phyloP scores from a whole-genome alignment of 2,888 invertebrate genomes.

The Copidosoma aretas region DNA sequence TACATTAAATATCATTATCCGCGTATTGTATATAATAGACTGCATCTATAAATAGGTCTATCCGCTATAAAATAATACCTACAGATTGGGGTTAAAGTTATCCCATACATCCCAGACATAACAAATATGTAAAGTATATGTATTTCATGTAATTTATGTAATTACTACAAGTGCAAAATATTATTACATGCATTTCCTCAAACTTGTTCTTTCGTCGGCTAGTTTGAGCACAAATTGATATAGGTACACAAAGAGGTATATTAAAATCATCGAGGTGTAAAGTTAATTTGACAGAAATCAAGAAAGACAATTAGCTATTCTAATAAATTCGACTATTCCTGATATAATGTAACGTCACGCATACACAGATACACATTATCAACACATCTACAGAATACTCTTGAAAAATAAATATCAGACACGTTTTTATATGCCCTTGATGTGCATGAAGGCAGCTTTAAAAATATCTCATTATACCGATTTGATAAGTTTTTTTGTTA shows the following conservation, averaged over 20 bases:
- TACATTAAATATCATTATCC: slow-evolving; percentile 23
- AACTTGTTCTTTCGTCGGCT: slow-evolving; percentile 7
- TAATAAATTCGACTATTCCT: slow-evolving; percentile 34
- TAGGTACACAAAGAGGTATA: neutral
- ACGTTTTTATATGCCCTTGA: slow-evolving; percentile 2
- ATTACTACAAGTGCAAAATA: neutral
- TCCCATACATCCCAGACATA: slow-evolving; percentile 4
- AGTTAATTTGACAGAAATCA: neutral
- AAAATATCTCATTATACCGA: slow-evolving; percentile 25
- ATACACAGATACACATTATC: neutral
- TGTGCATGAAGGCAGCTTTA: slow-evolving; percentile 9
- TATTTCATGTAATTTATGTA: neutral
- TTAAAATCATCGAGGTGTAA: slow-evolving; percentile 14
- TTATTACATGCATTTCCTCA: slow-evolving; percentile 4
- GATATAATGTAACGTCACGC: slow-evolving; percentile 22
- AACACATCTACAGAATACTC: neutral
- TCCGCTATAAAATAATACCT: slow-evolving; percentile 19
- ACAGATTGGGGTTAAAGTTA: neutral
- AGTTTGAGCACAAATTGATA: slow-evolving; percentile 5
- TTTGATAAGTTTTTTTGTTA: slow-evolving; percentile 20
- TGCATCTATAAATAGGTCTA: slow-evolving; percentile 33
- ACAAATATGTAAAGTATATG: slow-evolving; percentile 14
- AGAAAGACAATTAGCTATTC: slow-evolving; percentile 25
- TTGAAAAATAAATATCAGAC: slow-evolving; percentile 7
- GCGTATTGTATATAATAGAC: slow-evolving; percentile 28